Conservation (phyloP, 2,113 vertebrate genomes). For the Panthera tigris region DNA sequence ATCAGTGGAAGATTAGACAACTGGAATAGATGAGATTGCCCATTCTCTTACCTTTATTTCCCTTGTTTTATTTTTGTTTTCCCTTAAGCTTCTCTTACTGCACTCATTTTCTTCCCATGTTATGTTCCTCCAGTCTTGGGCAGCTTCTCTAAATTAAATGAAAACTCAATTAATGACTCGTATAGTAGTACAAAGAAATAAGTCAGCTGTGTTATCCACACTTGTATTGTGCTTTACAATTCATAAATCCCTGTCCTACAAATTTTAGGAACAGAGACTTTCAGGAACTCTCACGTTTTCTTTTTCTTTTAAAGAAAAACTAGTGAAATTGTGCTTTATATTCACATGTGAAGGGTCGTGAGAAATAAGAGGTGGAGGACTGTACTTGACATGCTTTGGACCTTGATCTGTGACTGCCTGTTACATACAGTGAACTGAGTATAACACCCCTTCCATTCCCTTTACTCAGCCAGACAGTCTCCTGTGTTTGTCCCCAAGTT, state of each 20-base stretch:
- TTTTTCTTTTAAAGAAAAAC: background rate
- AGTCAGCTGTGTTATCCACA: background rate
- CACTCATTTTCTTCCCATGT: background rate
- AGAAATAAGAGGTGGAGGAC: background rate
- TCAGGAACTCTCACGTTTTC: background rate
- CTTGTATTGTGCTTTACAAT: background rate
- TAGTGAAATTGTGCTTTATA: background rate
- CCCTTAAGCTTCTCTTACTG: background rate
- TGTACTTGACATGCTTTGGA: background rate
- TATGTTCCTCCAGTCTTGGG: background rate
- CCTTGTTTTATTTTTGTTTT: background rate
- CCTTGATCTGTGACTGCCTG: background rate
- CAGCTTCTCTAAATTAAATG: background rate
- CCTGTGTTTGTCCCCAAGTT: background rate
- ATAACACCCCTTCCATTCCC: too few relatives aligned
- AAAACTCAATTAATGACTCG: background rate
- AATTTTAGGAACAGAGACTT: background rate
- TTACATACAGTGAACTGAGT: background rate
- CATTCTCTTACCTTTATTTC: background rate
- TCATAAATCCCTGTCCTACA: background rate
- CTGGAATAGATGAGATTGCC: background rate
- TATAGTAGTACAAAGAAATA: background rate
- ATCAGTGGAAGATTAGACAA: fast-evolving
- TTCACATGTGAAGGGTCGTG: background rate
- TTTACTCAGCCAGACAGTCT: background rate